These are phyloP conservation scores for Cochlearius cochlearius DNA, from an alignment of 2,113 vertebrate species.

Conservation along the genomic window DNA sequence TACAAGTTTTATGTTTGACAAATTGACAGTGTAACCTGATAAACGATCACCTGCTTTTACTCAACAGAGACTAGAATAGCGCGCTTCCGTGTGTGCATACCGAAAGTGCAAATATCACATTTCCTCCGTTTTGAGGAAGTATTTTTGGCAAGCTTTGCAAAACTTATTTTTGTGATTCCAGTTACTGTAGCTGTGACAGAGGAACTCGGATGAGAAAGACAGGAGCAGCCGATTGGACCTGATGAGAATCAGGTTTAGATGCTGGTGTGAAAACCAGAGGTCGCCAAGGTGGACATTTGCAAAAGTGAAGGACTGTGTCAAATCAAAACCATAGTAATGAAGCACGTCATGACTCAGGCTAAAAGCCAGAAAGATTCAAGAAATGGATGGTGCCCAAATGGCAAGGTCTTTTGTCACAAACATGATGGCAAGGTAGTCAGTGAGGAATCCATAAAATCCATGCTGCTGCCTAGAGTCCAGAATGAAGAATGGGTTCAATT, in stretches of 20 bases:
- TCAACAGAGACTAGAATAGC: neutral
- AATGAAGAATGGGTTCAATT: neutral
- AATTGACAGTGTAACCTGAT: neutral
- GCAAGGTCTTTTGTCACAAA: neutral
- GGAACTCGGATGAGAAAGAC: neutral
- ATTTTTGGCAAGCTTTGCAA: conserved; percentile 1
- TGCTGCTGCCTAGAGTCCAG: neutral
- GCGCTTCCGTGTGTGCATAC: neutral
- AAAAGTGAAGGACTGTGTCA: neutral
- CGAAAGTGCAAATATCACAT: neutral
- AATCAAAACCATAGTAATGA: neutral
- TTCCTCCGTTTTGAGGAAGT: neutral
- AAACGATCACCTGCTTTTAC: neutral
- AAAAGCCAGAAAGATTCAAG: neutral
- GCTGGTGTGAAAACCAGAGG: neutral
- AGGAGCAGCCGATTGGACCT: neutral
- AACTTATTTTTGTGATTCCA: neutral
- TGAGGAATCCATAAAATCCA: neutral
- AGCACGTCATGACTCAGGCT: neutral
- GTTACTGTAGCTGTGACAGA: neutral
- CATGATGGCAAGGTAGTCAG: neutral
- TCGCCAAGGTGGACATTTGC: neutral
- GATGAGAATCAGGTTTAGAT: neutral
- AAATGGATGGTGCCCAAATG: neutral
- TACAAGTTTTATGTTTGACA: neutral